Conservation (phyloP, 2,888 invertebrate genomes). For the Amaurobius ferox region DNA sequence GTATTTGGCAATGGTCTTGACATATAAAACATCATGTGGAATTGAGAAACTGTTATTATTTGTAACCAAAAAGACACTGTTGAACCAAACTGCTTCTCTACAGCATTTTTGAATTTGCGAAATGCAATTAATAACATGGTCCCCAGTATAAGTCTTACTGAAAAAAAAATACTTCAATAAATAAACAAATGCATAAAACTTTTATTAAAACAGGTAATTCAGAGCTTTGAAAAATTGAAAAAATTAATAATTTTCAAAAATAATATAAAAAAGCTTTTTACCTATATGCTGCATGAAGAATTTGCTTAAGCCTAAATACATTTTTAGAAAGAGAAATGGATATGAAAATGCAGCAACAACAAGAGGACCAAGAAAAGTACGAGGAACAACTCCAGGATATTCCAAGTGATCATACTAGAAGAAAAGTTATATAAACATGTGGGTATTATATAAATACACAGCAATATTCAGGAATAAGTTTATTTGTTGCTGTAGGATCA, state of each 20-base stretch:
- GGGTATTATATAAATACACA: too few relatives aligned
- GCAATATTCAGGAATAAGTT: too few relatives aligned
- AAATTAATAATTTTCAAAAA: neutral
- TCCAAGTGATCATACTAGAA: conserved; percentile 92
- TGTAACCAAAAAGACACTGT: conserved; percentile 89
- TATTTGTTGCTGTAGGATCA: too few relatives aligned
- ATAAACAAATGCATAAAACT: too few relatives aligned
- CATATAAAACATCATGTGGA: conserved; percentile 98
- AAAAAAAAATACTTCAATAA: conserved; percentile 76
- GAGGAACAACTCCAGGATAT: conserved; percentile 97
- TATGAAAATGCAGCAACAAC: conserved; percentile 86
- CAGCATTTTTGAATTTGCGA: conserved; percentile 84
- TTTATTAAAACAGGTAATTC: too few relatives aligned
- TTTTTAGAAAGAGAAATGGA: conserved; percentile 85
- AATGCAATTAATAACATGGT: conserved; percentile 86
- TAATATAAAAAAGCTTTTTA: conserved; percentile 76
- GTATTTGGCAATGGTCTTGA: conserved; percentile 96
- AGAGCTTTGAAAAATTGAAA: neutral
- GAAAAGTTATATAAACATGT: too few relatives aligned
- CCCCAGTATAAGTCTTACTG: conserved; percentile 90
- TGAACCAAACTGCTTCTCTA: conserved; percentile 87
- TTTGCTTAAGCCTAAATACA: conserved; percentile 86
- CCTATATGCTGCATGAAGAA: conserved; percentile 93
- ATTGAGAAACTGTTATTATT: conserved; percentile 91
- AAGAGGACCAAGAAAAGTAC: conserved; percentile 95